Evolutionary conservation across 1,140 invertebrate genomes (phyloP).

Genomic region (Drosophila ohnishii): DNA sequence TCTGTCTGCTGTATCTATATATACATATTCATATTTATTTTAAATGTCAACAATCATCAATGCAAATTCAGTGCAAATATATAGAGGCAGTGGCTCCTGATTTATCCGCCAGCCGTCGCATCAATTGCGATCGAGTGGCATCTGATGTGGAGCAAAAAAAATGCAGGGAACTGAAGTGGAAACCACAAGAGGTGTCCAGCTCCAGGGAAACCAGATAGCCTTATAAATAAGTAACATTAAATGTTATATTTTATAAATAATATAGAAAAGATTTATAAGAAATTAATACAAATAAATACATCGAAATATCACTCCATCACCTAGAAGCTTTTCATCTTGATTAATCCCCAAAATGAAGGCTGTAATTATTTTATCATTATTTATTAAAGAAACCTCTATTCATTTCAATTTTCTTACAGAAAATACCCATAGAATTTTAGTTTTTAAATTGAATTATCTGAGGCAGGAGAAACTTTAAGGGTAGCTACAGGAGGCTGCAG

Average conservation of each 20-base stretch:
- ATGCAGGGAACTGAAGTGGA: conserved; percentile 18
- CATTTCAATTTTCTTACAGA: neutral
- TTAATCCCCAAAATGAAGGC: neutral
- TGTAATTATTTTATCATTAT: conserved; percentile 2
- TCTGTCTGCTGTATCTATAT: conserved; percentile 27
- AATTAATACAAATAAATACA: too few species aligned
- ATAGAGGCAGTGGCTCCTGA: conserved; percentile 29
- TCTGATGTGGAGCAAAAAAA: conserved; percentile 6
- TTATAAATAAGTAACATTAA: neutral
- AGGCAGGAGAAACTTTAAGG: conserved; percentile 4
- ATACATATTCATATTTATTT: conserved; percentile 72
- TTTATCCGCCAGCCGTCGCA: conserved; percentile 42
- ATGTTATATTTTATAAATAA: neutral
- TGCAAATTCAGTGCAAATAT: conserved; percentile 67
- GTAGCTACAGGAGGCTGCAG: conserved; percentile 2
- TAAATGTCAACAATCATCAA: conserved; percentile 80
- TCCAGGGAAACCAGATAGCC: conserved; percentile 1
- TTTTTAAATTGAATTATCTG: conserved; percentile 26
- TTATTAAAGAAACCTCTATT: neutral
- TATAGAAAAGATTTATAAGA: neutral
- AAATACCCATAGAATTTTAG: conserved; percentile 2
- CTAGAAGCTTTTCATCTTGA: neutral
- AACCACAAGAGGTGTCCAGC: conserved; percentile 14
- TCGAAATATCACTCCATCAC: neutral
- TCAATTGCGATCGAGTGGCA: conserved; percentile 48